phyloP scores from a whole-genome alignment of 2,113 vertebrate species.

The Collichthys lucidus region DNA sequence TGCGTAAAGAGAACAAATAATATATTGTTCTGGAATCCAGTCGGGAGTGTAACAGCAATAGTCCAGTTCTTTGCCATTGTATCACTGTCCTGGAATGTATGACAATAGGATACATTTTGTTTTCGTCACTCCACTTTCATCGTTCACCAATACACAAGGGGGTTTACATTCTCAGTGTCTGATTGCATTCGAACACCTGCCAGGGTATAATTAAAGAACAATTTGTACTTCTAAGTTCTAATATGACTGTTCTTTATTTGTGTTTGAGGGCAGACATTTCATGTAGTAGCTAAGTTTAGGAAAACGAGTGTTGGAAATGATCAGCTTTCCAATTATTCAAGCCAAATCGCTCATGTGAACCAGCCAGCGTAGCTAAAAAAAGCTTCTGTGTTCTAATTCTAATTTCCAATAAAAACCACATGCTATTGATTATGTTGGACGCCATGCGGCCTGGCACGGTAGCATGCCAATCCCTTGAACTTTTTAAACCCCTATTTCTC shows the following conservation, averaged over 20 bases:
- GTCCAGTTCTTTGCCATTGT: conserved; percentile 66
- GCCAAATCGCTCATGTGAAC: conserved; percentile 38
- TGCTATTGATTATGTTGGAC: conserved; percentile 63
- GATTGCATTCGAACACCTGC: conserved; percentile 7
- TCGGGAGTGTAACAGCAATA: conserved; percentile 38
- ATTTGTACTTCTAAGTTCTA: not conserved
- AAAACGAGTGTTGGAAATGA: conserved; percentile 21
- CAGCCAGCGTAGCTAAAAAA: conserved; percentile 50
- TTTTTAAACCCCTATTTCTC: not conserved
- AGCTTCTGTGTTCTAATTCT: conserved; percentile 52
- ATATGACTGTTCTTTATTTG: conserved; percentile 9
- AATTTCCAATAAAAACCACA: conserved; percentile 54
- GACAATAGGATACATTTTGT: conserved; percentile 47
- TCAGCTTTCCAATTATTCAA: conserved; percentile 25
- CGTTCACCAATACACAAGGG: conserved; percentile 12
- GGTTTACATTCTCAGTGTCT: conserved; percentile 10
- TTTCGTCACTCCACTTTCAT: conserved; percentile 19
- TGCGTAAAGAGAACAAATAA: conserved; percentile 61
- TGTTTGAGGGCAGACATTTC: not conserved
- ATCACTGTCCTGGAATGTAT: conserved; percentile 64
- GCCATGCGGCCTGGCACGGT: conserved; percentile 30
- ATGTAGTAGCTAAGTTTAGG: conserved; percentile 2
- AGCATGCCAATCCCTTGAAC: conserved; percentile 1
- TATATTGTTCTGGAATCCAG: conserved; percentile 60
- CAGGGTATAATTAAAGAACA: not conserved